Conservation (phyloP, 2,113 vertebrate species). For the Gorsachius goisagi region DNA sequence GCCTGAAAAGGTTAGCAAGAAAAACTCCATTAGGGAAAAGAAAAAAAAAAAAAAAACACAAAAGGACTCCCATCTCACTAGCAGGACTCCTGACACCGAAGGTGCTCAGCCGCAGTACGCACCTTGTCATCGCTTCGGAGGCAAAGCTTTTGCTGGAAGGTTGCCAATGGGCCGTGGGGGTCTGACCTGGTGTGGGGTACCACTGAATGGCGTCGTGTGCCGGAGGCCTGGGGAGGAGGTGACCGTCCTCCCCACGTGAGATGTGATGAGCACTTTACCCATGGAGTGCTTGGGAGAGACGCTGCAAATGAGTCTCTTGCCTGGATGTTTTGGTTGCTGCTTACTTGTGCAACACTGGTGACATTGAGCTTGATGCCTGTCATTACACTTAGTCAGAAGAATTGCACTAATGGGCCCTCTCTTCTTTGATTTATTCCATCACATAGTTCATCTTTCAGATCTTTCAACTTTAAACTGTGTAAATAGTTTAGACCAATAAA, state of each 20-base stretch:
- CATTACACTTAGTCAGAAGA: background rate
- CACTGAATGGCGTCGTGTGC: background rate
- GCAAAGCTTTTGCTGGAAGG: background rate
- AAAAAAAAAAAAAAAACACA: background rate
- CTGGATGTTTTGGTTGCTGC: background rate
- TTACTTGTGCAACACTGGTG: background rate
- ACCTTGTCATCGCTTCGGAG: background rate
- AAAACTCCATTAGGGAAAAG: background rate
- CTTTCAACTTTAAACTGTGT: background rate
- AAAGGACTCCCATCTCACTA: background rate
- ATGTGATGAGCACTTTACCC: conserved; percentile 4
- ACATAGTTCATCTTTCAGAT: background rate
- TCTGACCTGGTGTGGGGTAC: background rate
- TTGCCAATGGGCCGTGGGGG: background rate
- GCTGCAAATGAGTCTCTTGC: background rate
- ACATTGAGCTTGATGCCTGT: background rate
- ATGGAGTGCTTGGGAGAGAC: background rate
- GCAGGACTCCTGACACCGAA: background rate
- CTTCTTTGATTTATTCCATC: background rate
- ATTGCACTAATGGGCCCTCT: background rate
- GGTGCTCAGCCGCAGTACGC: background rate
- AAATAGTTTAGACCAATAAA: conserved; percentile 17
- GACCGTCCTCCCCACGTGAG: fast-evolving
- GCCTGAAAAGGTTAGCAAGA: background rate
- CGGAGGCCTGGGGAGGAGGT: background rate